Evolutionary conservation across 1,140 invertebrate genomes (phyloP), one percentile per base, ranked within the genome.

Genomic region (Semibalanus balanoides): DNA sequence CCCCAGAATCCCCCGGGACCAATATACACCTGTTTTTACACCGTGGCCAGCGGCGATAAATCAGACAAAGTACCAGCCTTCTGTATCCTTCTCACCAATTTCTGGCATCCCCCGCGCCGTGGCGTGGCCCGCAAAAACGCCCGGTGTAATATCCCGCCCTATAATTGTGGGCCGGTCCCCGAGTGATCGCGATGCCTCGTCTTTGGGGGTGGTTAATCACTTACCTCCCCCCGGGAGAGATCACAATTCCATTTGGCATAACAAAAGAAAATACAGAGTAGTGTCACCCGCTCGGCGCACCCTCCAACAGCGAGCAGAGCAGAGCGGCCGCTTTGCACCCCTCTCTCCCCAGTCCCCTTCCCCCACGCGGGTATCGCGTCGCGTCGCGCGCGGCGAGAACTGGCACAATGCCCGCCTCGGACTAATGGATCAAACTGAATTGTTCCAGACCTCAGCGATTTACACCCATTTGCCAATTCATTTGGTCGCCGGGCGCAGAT

Each of bases 181-280:
- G n/a, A 64, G 70, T 72, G 70, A 29, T 29, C 29, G 19, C 70
- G 25, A 29, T 72, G 28, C n/a, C 70, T 29, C 70, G 70, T 72
- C n/a, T n/a, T 72, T 72, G 70, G 69, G 70, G 70, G 70, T n/a
- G n/a, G n/a, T n/a, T 72, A 30, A 72, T 72, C 29, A n/a, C 70
- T 29, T n/a, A 29, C 70, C 29, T n/a, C 29, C 70, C 29, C 70
- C 11, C 25, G 70, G n/a, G 70, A 30, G n/a, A 72, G n/a, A 72
- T 72, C 70, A 29, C 70, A 72, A n/a, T 72, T 72, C 70, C 70
- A 72, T 72, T 72, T 72, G 70, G 70, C 70, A 72, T 30, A 72
- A 72, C 70, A 72, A 72, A 72, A 72, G 70, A 72, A 72, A 72
- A 64, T 19, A 64, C 7, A 40, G 35, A 64, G 51, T 19, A 64